Conservation (phyloP, 2,888 invertebrate species). For the Geotrupes spiniger region DNA sequence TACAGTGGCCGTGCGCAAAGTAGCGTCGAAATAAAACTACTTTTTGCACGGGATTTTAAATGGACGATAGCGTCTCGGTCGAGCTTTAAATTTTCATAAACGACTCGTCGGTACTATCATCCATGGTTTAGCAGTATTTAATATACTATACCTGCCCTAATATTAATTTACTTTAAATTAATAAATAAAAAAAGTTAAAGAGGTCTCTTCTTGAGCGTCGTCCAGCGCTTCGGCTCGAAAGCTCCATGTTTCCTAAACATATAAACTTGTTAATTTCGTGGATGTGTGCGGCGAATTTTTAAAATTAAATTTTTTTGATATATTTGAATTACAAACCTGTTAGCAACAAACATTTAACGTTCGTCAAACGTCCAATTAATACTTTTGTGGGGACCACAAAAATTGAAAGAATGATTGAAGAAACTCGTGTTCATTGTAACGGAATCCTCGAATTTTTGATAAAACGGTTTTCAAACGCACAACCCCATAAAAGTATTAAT, state of each 20-base stretch:
- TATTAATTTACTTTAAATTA: conserved; percentile 3
- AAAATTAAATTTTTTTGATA: not conserved
- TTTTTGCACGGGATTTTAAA: not conserved
- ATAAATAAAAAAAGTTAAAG: conserved; percentile 1
- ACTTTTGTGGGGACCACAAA: too few species aligned
- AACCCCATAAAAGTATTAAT: too few species aligned
- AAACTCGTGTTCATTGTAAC: too few species aligned
- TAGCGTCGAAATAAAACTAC: not conserved
- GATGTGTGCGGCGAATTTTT: too few species aligned
- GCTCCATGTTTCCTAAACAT: not conserved
- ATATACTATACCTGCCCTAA: conserved; percentile 7
- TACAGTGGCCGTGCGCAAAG: not conserved
- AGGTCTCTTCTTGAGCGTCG: not conserved
- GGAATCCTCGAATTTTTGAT: too few species aligned
- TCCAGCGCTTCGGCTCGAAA: not conserved
- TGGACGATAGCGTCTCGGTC: conserved; percentile 2
- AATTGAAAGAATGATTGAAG: too few species aligned
- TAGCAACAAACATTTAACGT: not conserved
- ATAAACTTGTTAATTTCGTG: not conserved
- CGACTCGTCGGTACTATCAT: conserved; percentile 4
- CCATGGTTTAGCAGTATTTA: not conserved
- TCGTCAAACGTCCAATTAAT: too few species aligned
- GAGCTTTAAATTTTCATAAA: not conserved
- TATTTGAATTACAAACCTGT: conserved; percentile 2
- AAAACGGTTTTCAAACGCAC: too few species aligned